These are phyloP conservation scores for Thymallus thymallus DNA, from an alignment of 2,113 vertebrate genomes.

Conservation along the genomic window DNA sequence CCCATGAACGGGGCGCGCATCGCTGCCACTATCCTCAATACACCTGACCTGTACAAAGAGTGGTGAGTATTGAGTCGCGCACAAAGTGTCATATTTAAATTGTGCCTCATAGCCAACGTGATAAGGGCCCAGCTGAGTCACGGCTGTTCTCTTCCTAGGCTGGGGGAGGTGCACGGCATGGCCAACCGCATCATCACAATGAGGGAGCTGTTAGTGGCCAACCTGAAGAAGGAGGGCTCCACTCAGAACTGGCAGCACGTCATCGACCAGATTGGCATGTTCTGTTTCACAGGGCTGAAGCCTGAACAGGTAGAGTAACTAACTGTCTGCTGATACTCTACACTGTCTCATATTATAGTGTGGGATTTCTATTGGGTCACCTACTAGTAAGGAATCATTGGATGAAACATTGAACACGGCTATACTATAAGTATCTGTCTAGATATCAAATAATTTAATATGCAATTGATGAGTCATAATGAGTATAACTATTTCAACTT, in stretches of 20 bases:
- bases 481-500: no score
- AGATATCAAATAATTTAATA: no score
- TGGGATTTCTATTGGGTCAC: no score
- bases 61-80: conserved; percentile 75
- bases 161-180: conserved; percentile 89
- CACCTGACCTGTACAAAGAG: conserved; percentile 85
- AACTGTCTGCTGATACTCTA: no score
- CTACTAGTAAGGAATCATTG: no score
- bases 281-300: conserved; percentile 96
- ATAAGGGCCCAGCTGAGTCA: no score
- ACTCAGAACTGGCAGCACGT: conserved; percentile 94
- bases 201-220: conserved; percentile 88
- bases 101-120: neutral
- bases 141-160: neutral
- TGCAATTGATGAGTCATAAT: no score
- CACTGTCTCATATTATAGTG: no score
- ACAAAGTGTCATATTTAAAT: neutral
- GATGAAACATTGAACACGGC: no score
- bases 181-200: conserved; percentile 94
- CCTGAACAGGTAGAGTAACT: conserved; percentile 83
- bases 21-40: conserved; percentile 86
- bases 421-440: no score
- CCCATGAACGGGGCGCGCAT: conserved; percentile 93
- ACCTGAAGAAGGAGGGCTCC: conserved; percentile 94
- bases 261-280: conserved; percentile 97